Evolutionary conservation across 1,140 invertebrate species (phyloP), one percentile per base, ranked within the genome.

Genomic region (Drosophila sp.): DNA sequence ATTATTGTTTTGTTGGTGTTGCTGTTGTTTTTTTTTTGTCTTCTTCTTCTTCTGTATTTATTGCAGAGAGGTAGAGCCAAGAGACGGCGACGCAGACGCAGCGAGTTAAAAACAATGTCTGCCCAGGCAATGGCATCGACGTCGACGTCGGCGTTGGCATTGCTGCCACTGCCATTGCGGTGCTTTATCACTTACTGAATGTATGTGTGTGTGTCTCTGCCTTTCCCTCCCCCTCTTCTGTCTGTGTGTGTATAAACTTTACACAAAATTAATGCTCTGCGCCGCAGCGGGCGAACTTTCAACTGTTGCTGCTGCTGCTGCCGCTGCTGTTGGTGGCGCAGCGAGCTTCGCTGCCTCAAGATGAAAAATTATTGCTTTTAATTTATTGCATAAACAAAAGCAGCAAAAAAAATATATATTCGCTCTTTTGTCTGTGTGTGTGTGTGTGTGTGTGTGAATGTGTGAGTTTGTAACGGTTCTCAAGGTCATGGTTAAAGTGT

Each of bases 331-430:
- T 50, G 44, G 6, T 50, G 10, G 25, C 44, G 44, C 44, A 47
- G 44, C 44, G 44, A 57, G 30, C 44, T 47, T 54, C 35, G 68
- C 66, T 80, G 83, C 71, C 86, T 87, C 90, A 90, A 91, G 90
- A 91, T 91, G 90, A 91, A 91, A 91, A 91, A 91, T 91, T 91
- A 91, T 91, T 90, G 90, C 90, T 91, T 90, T 89, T 91, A 91
- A 91, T 91, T 91, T 91, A 91, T 91, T 91, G 85, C 84, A 87
- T 91, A 90, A 90, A 87, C 84, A 87, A 87, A 89, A 73, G 80
- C 76, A 70, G 66, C 47, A 61, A 69, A 77, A 75, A 73, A 27
- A 47, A 23, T 47, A 50, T 27, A 10, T 50, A 50, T 50, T 50
- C 44, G 44, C 44, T 50, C 44, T 50, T 50, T 50, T 50, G 44